phyloP scores from a whole-genome alignment of 23 tunicate species.

The Corella eumyota region DNA sequence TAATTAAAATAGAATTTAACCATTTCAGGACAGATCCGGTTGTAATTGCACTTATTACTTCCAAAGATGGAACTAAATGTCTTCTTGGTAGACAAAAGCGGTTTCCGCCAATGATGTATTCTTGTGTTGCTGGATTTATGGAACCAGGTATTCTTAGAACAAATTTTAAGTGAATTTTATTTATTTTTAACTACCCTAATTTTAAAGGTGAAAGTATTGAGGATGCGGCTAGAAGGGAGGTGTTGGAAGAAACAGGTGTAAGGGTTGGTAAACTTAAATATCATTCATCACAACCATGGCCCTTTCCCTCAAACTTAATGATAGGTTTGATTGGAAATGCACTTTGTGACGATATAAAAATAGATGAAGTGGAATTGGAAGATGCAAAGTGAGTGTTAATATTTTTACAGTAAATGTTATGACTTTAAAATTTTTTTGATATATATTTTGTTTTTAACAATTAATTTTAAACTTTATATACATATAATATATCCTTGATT shows the following conservation, averaged over 20 bases:
- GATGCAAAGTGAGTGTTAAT: conserved; percentile 59
- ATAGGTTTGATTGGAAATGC: conserved; percentile 92
- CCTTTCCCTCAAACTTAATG: conserved; percentile 82
- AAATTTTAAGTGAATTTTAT: neutral
- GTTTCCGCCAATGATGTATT: conserved; percentile 75
- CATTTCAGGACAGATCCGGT: conserved; percentile 94
- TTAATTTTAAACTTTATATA: too few relatives aligned
- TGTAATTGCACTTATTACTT: conserved; percentile 50
- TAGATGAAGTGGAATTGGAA: conserved; percentile 81
- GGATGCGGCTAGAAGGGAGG: conserved; percentile 92
- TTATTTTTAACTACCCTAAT: neutral
- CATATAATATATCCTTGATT: too few relatives aligned
- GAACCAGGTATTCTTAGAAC: conserved; percentile 57
- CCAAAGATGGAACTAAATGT: conserved; percentile 69
- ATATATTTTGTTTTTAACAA: too few relatives aligned
- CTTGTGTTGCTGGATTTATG: conserved; percentile 80
- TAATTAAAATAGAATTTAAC: too few relatives aligned
- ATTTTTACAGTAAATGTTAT: neutral
- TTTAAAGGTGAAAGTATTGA: conserved; percentile 68
- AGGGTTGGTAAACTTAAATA: conserved; percentile 61
- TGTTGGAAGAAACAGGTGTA: conserved; percentile 78
- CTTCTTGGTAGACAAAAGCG: conserved; percentile 66
- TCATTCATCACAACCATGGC: conserved; percentile 96
- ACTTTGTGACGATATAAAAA: conserved; percentile 35
- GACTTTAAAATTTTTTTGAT: too few relatives aligned